Evolutionary conservation across 2,797 vertebrate genomes (phyloP), one percentile per base, ranked within the genome.

Genomic region (Oreortyx pictus): DNA sequence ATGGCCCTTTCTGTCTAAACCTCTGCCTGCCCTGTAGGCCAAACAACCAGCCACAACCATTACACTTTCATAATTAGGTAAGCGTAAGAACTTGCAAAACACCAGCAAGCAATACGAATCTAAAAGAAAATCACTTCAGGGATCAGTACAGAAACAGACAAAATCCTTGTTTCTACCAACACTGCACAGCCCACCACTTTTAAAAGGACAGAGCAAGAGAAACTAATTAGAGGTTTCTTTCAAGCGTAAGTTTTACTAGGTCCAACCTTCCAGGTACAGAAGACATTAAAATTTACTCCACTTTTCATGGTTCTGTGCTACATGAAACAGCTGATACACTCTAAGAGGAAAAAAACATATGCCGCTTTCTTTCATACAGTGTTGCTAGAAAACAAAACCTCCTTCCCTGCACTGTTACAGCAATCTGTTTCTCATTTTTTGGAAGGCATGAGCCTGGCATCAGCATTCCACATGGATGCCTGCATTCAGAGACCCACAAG

Each of bases 281-380:
- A 93, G 52, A 57, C 37, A 68, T 15, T 31, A 82, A 62, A 90
- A 81, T 37, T 59, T 52, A 11, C 23, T 86, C 33, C 84, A 39
- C 47, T 73, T 86, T 89, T 90, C 70, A 86, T 76, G 84, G 46
- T 47, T 75, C 80, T 66, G 35, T 84, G 71, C 64, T 91, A 44
- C 86, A 73, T 90, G 84, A 91, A 95, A 91, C 60, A 94, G 67
- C 19, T 84, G 59, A 83, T 65, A 83, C 11, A 60, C 49, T 74
- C 7, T 60, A 92, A 43, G 54, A 24, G 87, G 70, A 62, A 71
- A 94, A 90, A 90, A 29, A 18, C 25, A 16, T 61, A 25, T 62
- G 82, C 23, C 85, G 41, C 57, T 89, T 80, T 79, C 52, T 93
- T 91, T 86, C 25, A 74, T 41, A 65, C 12, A 37, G 56, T 78